These are phyloP conservation scores for Brachylomia viminalis DNA, from an alignment of 2,888 invertebrate genomes.

Conservation along the genomic window DNA sequence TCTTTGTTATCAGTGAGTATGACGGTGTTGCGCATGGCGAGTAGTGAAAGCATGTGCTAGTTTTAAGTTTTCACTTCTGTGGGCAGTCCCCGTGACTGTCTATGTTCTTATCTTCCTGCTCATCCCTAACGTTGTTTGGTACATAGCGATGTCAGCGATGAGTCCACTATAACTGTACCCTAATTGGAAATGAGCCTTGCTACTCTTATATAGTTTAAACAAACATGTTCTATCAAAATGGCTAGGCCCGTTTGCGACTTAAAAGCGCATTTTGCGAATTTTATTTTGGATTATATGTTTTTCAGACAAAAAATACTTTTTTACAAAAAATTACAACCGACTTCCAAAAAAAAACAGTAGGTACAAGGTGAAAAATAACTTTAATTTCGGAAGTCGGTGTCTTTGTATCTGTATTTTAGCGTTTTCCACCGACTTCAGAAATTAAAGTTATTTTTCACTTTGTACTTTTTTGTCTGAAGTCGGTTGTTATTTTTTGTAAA, in stretches of 20 bases:
- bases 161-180: no score
- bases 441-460: no score
- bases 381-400: no score
- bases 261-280: constrained; percentile 14
- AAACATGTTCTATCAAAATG: neutral
- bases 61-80: neutral
- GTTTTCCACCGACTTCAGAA: no score
- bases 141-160: neutral
- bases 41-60: neutral
- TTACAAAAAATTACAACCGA: no score
- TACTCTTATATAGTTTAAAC: neutral
- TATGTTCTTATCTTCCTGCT: neutral
- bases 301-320: neutral
- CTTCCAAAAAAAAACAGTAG: no score
- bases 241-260: neutral
- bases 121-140: neutral
- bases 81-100: neutral
- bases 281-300: neutral
- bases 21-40: neutral
- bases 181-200: neutral
- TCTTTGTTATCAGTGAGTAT: no score
- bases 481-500: no score
- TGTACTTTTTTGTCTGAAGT: no score
- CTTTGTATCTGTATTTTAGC: no score
- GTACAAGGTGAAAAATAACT: no score